These are phyloP conservation scores for Vombatus ursinus DNA, from an alignment of 2,113 vertebrate genomes.

Conservation along the genomic window DNA sequence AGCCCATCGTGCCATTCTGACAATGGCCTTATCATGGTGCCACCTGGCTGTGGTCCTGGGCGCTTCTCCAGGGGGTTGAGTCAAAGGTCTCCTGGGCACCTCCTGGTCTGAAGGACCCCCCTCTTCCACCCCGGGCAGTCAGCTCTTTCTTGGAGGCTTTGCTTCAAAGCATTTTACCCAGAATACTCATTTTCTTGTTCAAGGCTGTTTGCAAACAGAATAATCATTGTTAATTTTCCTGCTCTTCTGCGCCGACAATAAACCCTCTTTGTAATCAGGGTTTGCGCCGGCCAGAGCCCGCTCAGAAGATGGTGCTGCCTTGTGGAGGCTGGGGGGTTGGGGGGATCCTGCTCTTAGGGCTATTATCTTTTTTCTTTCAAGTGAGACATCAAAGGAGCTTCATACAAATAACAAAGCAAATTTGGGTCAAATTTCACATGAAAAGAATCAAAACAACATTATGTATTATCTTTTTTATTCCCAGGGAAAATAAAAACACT, in stretches of 20 bases:
- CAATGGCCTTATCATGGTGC: not conserved
- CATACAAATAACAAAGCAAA: conserved; percentile 67
- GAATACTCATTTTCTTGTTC: conserved; percentile 43
- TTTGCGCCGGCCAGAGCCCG: conserved; percentile 44
- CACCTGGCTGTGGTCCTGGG: not conserved
- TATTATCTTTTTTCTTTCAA: conserved; percentile 72
- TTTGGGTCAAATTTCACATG: conserved; percentile 77
- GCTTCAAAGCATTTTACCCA: conserved; percentile 37
- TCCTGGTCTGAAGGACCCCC: too few relatives aligned
- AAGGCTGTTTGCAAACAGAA: conserved; percentile 51
- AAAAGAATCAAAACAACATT: conserved; percentile 63
- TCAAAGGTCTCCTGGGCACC: not conserved
- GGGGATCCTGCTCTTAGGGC: conserved; percentile 35
- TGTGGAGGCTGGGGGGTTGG: conserved; percentile 37
- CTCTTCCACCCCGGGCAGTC: not conserved
- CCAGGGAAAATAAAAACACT: conserved; percentile 27
- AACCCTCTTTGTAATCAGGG: conserved; percentile 34
- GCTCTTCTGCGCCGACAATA: conserved; percentile 35
- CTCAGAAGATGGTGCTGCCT: conserved; percentile 60
- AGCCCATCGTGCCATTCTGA: not conserved
- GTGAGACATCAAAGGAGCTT: conserved; percentile 70
- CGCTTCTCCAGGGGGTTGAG: not conserved
- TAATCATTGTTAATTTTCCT: conserved; percentile 64
- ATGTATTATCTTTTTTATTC: conserved; percentile 54
- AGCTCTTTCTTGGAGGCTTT: not conserved